Evolutionary conservation across 37 sponge, comb jelly and placozoan species (phyloP), one percentile per base, ranked within the genome.

Genomic region (Chondrilla cf. caribensis): DNA sequence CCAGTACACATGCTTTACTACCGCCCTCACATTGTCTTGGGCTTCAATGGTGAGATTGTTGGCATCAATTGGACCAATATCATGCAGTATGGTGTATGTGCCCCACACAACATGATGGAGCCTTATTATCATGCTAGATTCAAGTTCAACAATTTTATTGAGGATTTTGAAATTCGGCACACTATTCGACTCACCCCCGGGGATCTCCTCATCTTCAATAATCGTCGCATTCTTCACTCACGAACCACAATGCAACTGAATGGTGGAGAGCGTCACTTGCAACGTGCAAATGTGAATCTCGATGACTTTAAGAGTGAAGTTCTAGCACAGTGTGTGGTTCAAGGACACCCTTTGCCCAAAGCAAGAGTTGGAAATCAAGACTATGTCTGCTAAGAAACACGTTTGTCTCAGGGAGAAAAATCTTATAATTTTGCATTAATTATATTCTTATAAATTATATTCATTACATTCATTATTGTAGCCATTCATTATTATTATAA

Each of bases 241-340:
- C 37, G 93, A 17, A 83, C 42, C 33, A 62, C 38, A 7, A 86
- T 90, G n/a, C 6, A 79, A 26, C 59, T 81, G 22, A 84, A 90
- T 60, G 87, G 91, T 18, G 91, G 86, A 82, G 54, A 54, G 19
- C 40, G 87, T 40, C 83, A 83, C 32, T 55, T 87, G 18, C 70
- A 90, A 84, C 66, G 86, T n/a, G 79, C 29, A 18, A 84, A 73
- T 83, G 68, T 86, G 0, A 83, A 90, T 78, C 86, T 86, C 83
- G 91, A 90, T 65, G 86, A 86, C 35, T 86, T 90, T 39, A 86
- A 86, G 77, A 86, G 91, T 54, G 67, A 80, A 18, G 64, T n/a
- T n/a, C n/a, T n/a, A n/a, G n/a, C n/a, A n/a, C n/a, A n/a, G n/a
- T n/a, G n/a, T n/a, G n/a, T n/a, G n/a, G n/a, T n/a, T n/a, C n/a